These are phyloP conservation scores for Drosophila niveifrons DNA, from an alignment of 2,888 invertebrate species.

Conservation along the genomic window DNA sequence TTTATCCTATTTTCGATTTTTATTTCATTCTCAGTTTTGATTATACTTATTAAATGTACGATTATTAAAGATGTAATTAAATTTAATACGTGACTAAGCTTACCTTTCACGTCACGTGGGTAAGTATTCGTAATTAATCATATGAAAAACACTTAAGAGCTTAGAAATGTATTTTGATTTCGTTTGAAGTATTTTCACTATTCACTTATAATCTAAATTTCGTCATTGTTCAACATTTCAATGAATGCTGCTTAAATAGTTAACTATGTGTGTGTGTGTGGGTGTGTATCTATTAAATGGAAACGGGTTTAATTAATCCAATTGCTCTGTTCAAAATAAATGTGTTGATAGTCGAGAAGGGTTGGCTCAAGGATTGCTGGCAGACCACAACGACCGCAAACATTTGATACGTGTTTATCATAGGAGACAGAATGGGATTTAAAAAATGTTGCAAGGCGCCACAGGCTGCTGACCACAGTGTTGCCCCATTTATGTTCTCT, in stretches of 20 bases:
- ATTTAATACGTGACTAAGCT: slow-evolving; percentile 49
- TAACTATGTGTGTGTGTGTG: slow-evolving; percentile 33
- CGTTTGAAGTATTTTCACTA: slow-evolving; percentile 55
- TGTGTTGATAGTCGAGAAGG: slow-evolving; percentile 14
- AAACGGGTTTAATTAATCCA: slow-evolving; percentile 30
- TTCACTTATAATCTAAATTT: slow-evolving; percentile 37
- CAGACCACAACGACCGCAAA: slow-evolving; percentile 68
- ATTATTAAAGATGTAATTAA: slow-evolving; percentile 50
- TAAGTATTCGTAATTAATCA: slow-evolving; percentile 33
- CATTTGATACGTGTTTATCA: slow-evolving; percentile 74
- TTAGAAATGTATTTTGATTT: slow-evolving; percentile 81
- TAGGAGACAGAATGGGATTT: slow-evolving; percentile 15
- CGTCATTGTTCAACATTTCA: slow-evolving; percentile 38
- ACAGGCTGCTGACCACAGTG: slow-evolving; percentile 36
- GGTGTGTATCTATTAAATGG: slow-evolving; percentile 16
- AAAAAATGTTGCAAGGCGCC: slow-evolving; percentile 6
- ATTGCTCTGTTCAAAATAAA: slow-evolving; percentile 18
- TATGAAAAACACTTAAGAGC: slow-evolving; percentile 78
- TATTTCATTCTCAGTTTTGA: slow-evolving; percentile 11
- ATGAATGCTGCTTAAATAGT: slow-evolving; percentile 34
- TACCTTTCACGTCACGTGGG: slow-evolving; percentile 43
- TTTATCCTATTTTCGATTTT: slow-evolving; percentile 5
- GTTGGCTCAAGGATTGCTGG: slow-evolving; percentile 30
- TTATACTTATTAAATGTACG: slow-evolving; percentile 31
- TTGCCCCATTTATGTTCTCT: slow-evolving; percentile 34